Conservation (phyloP, 2,113 vertebrate species). For the Mormyrus lacerda region DNA sequence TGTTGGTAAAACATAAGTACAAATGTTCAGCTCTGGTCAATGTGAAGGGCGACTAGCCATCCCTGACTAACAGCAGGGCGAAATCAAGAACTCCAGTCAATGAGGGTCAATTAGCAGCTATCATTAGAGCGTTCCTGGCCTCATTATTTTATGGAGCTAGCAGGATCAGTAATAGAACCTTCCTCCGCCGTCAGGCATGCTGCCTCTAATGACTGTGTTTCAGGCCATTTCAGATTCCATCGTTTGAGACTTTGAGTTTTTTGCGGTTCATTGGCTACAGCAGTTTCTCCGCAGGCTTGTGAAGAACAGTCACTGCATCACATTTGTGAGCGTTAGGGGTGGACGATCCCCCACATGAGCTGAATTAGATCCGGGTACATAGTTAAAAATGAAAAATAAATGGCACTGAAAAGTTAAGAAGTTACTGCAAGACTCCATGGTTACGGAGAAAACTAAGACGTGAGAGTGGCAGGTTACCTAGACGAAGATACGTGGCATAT, state of each 20-base stretch:
- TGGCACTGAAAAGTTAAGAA: not conserved
- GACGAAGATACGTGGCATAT: not conserved
- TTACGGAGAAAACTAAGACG: not conserved
- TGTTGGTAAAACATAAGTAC: not conserved
- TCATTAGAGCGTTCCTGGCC: not conserved
- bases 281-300: not conserved
- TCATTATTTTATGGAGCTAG: not conserved
- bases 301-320: not conserved
- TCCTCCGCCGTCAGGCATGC: not conserved
- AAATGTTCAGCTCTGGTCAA: not conserved
- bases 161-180: not conserved
- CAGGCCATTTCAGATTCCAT: not conserved
- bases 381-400: not conserved
- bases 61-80: not conserved
- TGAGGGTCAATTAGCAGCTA: not conserved
- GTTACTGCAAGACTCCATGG: not conserved
- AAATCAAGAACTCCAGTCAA: not conserved
- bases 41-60: not conserved
- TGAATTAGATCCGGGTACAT: not conserved
- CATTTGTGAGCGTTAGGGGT: not conserved
- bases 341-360: not conserved
- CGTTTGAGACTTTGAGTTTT: not conserved
- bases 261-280: not conserved
- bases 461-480: not conserved
- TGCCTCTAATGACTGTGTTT: not conserved